Percentiles rank a stretch among this genome's conserved stretches.
phyloP scores from a whole-genome alignment of 2,797 vertebrate species.

The Lepilemur septentrionalis region DNA sequence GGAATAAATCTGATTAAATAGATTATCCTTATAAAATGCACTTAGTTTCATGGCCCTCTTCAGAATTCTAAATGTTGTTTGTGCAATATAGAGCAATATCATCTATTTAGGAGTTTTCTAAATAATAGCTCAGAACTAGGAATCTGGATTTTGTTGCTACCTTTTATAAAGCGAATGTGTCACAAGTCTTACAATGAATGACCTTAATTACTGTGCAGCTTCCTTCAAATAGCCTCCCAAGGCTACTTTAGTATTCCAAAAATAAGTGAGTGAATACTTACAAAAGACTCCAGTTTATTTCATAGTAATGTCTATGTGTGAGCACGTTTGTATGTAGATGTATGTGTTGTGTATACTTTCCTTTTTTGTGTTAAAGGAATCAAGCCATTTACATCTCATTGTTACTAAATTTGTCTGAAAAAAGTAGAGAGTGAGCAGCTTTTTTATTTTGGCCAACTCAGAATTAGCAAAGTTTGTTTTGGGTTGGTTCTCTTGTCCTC shows the following conservation, averaged over 20 bases:
- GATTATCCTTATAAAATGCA: not conserved
- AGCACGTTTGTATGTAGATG: not conserved
- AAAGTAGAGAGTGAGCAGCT: not conserved
- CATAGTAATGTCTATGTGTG: not conserved
- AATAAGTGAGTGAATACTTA: not conserved
- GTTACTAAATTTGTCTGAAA: constrained; percentile 7
- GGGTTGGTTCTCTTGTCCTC: not conserved
- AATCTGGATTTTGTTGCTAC: constrained; percentile 5
- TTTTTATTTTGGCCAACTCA: not conserved
- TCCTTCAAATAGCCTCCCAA: not conserved
- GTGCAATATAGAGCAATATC: not conserved
- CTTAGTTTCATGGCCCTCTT: not conserved
- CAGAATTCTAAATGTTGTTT: not conserved
- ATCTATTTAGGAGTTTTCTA: not conserved
- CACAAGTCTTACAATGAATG: not conserved
- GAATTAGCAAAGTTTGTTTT: not conserved
- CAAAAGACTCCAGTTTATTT: not conserved
- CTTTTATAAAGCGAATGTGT: not conserved
- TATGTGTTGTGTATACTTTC: not conserved
- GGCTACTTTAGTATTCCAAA: not conserved
- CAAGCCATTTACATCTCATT: not conserved
- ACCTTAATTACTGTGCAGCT: not conserved
- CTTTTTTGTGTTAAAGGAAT: not conserved
- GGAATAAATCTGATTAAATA: not conserved
- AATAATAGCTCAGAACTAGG: not conserved